phyloP scores from a whole-genome alignment of 1,140 invertebrate genomes.

The Globodera rostochiensis region DNA sequence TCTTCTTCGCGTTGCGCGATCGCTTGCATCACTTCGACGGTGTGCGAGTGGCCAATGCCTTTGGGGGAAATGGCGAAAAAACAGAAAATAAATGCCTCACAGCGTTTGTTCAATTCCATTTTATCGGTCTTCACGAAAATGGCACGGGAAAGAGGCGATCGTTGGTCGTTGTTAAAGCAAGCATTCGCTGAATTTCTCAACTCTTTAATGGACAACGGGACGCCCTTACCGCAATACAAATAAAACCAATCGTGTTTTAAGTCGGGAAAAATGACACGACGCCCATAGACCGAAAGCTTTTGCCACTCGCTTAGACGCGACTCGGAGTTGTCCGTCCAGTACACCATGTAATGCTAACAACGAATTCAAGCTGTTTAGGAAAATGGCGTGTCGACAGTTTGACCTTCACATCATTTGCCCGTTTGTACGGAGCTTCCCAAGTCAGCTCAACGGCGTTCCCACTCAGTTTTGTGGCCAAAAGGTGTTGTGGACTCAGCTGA shows the following conservation, averaged over 20 bases:
- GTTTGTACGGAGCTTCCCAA: conserved; percentile 65
- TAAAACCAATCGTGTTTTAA: conserved; percentile 66
- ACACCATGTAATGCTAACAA: conserved; percentile 63
- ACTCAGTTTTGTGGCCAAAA: conserved; percentile 60
- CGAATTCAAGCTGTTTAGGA: background rate
- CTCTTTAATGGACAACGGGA: background rate
- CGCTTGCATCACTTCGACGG: conserved; percentile 65
- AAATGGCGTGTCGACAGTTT: background rate
- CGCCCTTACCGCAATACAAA: conserved; percentile 30
- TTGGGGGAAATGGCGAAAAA: background rate
- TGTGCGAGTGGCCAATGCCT: conserved; percentile 63
- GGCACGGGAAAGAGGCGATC: conserved; percentile 60
- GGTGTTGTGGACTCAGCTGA: conserved; percentile 63
- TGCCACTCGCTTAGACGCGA: conserved; percentile 60
- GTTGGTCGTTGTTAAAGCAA: conserved; percentile 63
- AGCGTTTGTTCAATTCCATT: conserved; percentile 62
- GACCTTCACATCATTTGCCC: conserved; percentile 59
- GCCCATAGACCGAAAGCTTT: conserved; percentile 59
- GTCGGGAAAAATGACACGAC: conserved; percentile 61
- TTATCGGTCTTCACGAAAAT: conserved; percentile 65
- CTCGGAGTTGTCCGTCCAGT: conserved; percentile 63
- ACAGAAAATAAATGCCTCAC: conserved; percentile 39
- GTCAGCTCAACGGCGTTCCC: conserved; percentile 62
- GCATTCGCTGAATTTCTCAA: conserved; percentile 54
- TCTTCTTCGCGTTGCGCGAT: conserved; percentile 54